Evolutionary conservation across 1,140 invertebrate genomes (phyloP), one percentile per base, ranked within the genome.

Genomic region (Dysdera silvatica): DNA sequence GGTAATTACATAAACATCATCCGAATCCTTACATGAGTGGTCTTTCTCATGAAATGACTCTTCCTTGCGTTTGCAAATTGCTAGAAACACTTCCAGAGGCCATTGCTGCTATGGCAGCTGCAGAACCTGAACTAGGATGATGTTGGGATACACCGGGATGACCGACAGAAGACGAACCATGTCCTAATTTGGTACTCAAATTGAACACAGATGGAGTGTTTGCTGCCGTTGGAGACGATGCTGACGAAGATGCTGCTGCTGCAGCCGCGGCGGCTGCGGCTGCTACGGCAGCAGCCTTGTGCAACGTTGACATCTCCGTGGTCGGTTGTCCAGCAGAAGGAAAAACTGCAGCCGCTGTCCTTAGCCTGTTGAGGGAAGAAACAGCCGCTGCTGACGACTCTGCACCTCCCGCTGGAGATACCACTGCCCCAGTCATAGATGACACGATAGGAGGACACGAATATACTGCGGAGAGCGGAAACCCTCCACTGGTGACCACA

Each of bases 271-370:
- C 58, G 6, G 45, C 48, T 16, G 48, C 58, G 16, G 47, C 49
- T n/a, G 58, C 58, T 18, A 49, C 58, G 6, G 45, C 48, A 10
- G 48, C 58, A n/a, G 47, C 49, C 23, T 61, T 51, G 28, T 52
- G 58, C 16, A 61, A 24, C 26, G n/a, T n/a, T n/a, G 49, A 52
- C 5, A 52, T 33, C 32, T 52, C 59, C 14, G 31, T 28, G 18
- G 57, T n/a, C 29, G 1, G 59, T 45, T 16, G 49, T 6, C 33
- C 61, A 20, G 66, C 57, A 18, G 61, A 60, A 3, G 67, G 62
- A 47, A 65, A 65, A 6, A 59, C 67, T 26, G 68, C 66, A 2
- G 68, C 63, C 29, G 69, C 68, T 57, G 61, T 66, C 43, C 67
- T 47, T 58, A 69, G 43, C 49, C 65, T 48, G 45, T 67, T 67